phyloP scores from a whole-genome alignment of 1,140 invertebrate species.

The Panagrolaimus sp. region DNA sequence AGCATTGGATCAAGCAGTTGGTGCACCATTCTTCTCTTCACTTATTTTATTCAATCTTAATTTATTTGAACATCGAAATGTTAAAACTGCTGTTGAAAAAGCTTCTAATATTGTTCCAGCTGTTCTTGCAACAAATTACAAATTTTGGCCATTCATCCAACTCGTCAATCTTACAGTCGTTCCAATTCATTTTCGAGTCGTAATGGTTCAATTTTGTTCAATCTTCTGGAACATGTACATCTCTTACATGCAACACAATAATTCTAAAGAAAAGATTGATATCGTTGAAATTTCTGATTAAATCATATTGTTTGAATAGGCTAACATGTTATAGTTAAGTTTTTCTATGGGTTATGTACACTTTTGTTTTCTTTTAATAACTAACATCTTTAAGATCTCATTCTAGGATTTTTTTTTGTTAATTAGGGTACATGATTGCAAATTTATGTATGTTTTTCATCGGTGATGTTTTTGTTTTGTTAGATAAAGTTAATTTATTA shows the following conservation, averaged over 20 bases:
- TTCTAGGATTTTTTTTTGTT: no score
- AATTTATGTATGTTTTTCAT: no score
- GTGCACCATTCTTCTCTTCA: background rate
- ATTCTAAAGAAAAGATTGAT: constrained; percentile 23
- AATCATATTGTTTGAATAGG: no score
- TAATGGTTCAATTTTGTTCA: constrained; percentile 40
- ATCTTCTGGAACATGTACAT: constrained; percentile 46
- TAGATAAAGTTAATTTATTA: no score
- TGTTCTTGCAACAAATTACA: constrained; percentile 44
- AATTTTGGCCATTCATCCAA: constrained; percentile 46
- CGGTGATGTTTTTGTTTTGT: no score
- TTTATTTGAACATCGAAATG: background rate
- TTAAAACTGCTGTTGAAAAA: constrained; percentile 20
- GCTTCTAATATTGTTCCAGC: constrained; percentile 26
- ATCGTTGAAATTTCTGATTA: no score
- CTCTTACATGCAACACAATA: constrained; percentile 25
- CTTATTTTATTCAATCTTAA: constrained; percentile 3
- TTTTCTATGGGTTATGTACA: no score
- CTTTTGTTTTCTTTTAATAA: no score
- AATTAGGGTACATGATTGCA: no score
- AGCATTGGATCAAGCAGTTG: background rate
- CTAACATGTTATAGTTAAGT: no score
- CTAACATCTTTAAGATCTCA: no score
- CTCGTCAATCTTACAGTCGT: constrained; percentile 41
- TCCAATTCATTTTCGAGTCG: constrained; percentile 37